These are phyloP conservation scores for Columba janthina DNA, from an alignment of 2,113 vertebrate species.

Conservation along the genomic window DNA sequence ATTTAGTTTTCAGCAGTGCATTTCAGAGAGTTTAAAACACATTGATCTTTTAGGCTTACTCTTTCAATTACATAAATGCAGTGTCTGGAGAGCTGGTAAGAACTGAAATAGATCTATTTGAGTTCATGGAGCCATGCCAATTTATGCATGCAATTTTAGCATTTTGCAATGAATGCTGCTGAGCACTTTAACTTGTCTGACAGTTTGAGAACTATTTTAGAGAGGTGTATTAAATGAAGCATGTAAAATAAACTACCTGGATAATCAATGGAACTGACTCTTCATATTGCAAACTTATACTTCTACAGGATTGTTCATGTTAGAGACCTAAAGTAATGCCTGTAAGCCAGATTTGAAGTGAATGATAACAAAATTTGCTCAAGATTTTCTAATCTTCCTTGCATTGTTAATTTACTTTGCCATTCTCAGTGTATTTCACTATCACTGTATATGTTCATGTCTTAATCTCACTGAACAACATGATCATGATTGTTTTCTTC, in stretches of 20 bases:
- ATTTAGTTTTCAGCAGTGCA: not conserved
- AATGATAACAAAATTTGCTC: not conserved
- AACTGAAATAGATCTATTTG: not conserved
- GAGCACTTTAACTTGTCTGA: not conserved
- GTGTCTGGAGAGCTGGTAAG: conserved; percentile 8
- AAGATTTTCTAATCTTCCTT: not conserved
- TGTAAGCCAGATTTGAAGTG: not conserved
- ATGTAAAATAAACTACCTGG: not conserved
- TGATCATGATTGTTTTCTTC: not conserved
- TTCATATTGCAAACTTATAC: not conserved
- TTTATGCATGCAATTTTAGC: not conserved
- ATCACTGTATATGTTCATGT: not conserved
- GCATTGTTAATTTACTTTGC: not conserved
- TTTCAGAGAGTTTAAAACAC: not conserved
- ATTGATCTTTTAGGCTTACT: not conserved
- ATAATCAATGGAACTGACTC: not conserved
- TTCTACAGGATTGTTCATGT: not conserved
- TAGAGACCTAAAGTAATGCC: not conserved
- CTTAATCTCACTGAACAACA: not conserved
- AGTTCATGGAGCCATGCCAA: not conserved
- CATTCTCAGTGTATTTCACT: not conserved
- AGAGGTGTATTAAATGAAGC: not conserved
- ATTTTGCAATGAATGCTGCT: not conserved
- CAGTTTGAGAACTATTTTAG: not conserved
- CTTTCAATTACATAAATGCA: conserved; percentile 25